phyloP scores from a whole-genome alignment of 2,797 vertebrate species.

The Xenentodon cancila region DNA sequence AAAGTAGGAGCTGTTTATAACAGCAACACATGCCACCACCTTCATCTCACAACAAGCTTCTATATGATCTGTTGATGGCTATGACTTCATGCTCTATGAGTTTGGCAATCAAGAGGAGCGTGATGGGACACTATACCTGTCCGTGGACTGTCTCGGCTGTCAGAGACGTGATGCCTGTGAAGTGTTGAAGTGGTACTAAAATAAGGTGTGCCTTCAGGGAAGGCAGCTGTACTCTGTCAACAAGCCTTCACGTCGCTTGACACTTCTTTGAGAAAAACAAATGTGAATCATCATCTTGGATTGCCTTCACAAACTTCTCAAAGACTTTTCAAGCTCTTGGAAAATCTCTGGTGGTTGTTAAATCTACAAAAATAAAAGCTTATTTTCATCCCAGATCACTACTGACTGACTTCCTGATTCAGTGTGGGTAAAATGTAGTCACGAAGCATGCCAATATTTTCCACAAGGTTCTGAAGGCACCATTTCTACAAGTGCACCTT shows the following conservation, averaged over 20 bases:
- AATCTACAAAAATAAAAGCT: constrained; percentile 12
- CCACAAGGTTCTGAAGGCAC: no score
- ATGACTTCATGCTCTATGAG: constrained; percentile 20
- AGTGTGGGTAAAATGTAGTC: not conserved
- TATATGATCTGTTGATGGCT: constrained; percentile 11
- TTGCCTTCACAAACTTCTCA: not conserved
- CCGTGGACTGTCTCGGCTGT: constrained; percentile 30
- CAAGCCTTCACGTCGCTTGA: constrained; percentile 46
- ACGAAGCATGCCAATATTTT: no score
- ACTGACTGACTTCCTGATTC: not conserved
- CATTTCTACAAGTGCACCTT: no score
- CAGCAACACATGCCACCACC: constrained; percentile 14
- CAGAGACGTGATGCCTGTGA: constrained; percentile 38
- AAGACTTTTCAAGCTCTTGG: constrained; percentile 20
- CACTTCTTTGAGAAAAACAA: constrained; percentile 7
- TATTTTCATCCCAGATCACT: not conserved
- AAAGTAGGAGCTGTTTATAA: no score
- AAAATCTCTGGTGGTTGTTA: constrained; percentile 5
- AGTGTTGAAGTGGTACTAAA: constrained; percentile 38
- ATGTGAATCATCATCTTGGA: constrained; percentile 38
- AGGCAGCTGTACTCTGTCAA: constrained; percentile 50
- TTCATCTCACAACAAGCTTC: constrained; percentile 11
- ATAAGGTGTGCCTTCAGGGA: constrained; percentile 51
- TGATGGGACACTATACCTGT: constrained; percentile 23
- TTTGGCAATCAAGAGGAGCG: constrained; percentile 6